Base-by-base conservation (phyloP, 2,797 vertebrate species). In the Sylvia borin region DNA sequence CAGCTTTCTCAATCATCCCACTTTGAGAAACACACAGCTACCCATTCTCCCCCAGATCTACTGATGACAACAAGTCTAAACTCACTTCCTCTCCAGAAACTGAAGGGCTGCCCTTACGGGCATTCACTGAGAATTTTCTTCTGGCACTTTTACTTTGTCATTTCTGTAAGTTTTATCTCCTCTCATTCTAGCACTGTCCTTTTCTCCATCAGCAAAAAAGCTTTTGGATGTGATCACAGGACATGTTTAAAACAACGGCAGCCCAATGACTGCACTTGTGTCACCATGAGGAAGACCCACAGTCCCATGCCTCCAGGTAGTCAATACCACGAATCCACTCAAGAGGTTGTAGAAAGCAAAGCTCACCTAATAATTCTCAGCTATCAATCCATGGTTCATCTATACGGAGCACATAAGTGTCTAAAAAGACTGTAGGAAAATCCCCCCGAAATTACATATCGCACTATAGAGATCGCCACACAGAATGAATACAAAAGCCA, bases 361-460 rank as follows among this genome's bases (percentile, higher is more conserved):
- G 55, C 38, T 45, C 53, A 42, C 36, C 3, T n/a, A 84, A 78
- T 27, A 75, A 70, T 34, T 42, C n/a, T 51, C n/a, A 68, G 65
- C 19, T 58, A 88, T 15, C 42, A 51, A 71, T 12, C 20, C 27
- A 36, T n/a, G 24, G 18, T 40, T 85, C 55, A 81, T 87, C 62
- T 43, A 77, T 4, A 67, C 3, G 42, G 13, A 45, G 43, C 16
- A 58, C 34, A n/a, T 8, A 29, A 2, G 16, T 20, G 16, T 34
- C 53, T 66, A 26, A 91, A 85, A 31, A 65, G 64, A 31, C 18
- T 47, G 16, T 6, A 81, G 40, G 15, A 48, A 58, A 22, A 83
- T 36, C 3, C 0, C 0, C 7, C 5, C 22, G 6, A 68, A 81
- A 66, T 81, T 17, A 54, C 2, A 0, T 43, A 48, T 36, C 57